A percentile compares a stretch with the other conserved stretches of the same genome.
Evolutionary conservation across 1,140 invertebrate genomes (phyloP).

Genomic region (Brachionus asplanchnoidis): DNA sequence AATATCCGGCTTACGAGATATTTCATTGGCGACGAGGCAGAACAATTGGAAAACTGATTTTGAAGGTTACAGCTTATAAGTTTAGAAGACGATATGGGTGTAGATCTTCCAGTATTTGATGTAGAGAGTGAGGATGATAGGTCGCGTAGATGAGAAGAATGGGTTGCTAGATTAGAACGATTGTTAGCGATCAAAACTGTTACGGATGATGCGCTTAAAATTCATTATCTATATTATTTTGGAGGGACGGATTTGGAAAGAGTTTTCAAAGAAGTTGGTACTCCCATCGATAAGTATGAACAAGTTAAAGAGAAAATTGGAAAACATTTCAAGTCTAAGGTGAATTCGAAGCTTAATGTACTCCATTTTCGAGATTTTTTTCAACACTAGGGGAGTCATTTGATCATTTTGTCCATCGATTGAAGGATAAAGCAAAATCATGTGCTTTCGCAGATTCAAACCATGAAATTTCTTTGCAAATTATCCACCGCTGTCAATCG

Average conservation of each 20-base stretch:
- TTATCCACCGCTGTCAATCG: constrained; percentile 3
- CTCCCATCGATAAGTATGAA: not conserved
- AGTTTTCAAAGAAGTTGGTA: not conserved
- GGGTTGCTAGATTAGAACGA: not conserved
- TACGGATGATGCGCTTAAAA: not conserved
- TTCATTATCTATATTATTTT: not conserved
- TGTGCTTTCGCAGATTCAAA: not conserved
- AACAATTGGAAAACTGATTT: not conserved
- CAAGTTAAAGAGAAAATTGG: not conserved
- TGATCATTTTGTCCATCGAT: not conserved
- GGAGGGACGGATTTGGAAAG: not conserved
- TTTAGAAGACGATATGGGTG: not conserved
- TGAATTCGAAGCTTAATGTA: not conserved
- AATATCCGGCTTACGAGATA: not conserved
- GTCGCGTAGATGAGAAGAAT: not conserved
- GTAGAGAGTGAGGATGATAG: not conserved
- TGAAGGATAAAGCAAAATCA: not conserved
- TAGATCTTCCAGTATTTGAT: constrained; percentile 5
- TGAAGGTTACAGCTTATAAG: not conserved
- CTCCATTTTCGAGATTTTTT: constrained; percentile 5
- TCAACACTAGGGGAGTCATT: not conserved
- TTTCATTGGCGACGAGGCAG: constrained; percentile 3
- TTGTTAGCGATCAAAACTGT: not conserved
- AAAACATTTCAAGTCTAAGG: constrained; percentile 5
- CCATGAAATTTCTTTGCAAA: not conserved